Evolutionary conservation across 1,140 invertebrate species (phyloP).

Genomic region (Carposina sasakii): DNA sequence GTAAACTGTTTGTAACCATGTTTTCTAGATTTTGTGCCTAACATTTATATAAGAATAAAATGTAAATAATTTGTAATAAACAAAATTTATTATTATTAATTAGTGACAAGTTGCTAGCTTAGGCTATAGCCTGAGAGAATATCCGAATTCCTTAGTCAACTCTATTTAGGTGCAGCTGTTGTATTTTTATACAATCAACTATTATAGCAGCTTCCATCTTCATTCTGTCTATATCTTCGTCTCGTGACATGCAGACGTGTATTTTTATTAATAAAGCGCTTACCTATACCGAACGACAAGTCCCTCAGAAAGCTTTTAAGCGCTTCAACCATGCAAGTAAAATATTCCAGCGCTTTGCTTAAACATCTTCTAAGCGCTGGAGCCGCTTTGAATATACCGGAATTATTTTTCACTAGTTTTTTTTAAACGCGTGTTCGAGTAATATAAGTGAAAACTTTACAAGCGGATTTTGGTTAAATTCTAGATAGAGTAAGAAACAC

Average conservation of each 20-base stretch:
- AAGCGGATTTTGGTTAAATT: no score
- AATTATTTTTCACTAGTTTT: no score
- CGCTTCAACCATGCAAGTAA: constrained; percentile 23
- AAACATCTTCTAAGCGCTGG: no score
- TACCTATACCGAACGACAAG: constrained; percentile 20
- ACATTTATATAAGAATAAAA: no score
- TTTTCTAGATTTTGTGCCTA: no score
- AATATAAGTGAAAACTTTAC: no score
- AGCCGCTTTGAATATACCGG: no score
- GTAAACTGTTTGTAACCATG: no score
- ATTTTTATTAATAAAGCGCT: constrained; percentile 53
- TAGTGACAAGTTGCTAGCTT: not conserved
- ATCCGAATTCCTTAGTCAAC: not conserved
- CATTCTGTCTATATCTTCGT: constrained; percentile 13
- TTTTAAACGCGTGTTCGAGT: no score
- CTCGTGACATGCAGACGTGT: constrained; percentile 43
- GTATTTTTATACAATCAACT: not conserved
- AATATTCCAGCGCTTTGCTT: no score
- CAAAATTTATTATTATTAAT: not conserved
- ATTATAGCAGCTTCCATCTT: constrained; percentile 6
- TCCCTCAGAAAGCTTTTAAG: constrained; percentile 34
- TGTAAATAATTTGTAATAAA: not conserved
- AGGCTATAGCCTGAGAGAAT: not conserved
- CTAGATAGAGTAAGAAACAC: no score
- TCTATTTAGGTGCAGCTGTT: not conserved